Base-by-base conservation (phyloP, 2,797 vertebrate species). In the Micromesistius poutassou region DNA sequence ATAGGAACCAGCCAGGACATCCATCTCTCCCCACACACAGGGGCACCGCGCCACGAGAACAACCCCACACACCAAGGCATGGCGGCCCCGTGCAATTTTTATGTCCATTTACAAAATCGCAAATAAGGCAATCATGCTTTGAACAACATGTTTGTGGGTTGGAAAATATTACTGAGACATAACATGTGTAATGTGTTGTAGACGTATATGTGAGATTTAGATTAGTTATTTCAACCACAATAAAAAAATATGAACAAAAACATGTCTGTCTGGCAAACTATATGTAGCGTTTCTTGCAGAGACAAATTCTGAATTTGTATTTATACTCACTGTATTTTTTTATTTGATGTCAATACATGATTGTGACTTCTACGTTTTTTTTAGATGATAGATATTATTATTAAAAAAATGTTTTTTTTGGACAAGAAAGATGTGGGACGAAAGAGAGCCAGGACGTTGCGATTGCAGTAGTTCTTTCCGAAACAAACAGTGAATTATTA, bases 1-100 rank as follows among this genome's bases (percentile, higher is more conserved):
- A 91, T 90, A 89, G 83, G 85, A 91, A 91, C 88, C 89, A 87
- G 89, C 89, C 87, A 74, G 84, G 91, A 91, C 91, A 91, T 92
- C 87, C 89, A 89, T 92, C 91, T 92, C 90, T 88, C 90, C 88
- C 90, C n/a, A n/a, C n/a, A 91, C 89, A 91, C 91, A 89, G 89
- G 86, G 86, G 85, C 85, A 87, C 62, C 72, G 72, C 74, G 12
- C 70, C 30, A 25, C 77, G 77, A 73, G 73, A 78, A 78, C 78
- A 86, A 89, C 87, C 85, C 86, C 82, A 10, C 82, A 10, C 62
- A 66, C n/a, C 25, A 68, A 68, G 62, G 25, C 62, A 16, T 25
- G 22, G 55, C n/a, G n/a, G n/a, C n/a, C 55, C 5, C 22, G 22
- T 42, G 40, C 40, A 1, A 62, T 62, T 7, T 7, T 62, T 62